These are phyloP conservation scores for Gobio gobio DNA, from an alignment of 2,113 vertebrate species.

Conservation along the genomic window DNA sequence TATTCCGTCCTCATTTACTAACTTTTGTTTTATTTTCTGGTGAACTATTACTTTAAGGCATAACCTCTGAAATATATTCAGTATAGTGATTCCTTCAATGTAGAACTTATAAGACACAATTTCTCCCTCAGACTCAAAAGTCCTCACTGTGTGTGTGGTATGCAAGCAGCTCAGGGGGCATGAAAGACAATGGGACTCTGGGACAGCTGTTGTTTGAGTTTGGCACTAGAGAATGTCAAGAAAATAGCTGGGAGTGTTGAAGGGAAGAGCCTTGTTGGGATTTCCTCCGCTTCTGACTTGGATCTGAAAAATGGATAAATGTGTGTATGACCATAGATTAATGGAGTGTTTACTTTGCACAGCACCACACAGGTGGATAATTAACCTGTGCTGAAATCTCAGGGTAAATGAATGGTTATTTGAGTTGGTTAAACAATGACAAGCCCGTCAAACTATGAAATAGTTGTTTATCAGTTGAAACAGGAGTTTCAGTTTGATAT, in stretches of 20 bases:
- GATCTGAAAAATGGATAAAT: background rate
- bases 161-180: background rate
- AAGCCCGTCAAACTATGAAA: constrained; percentile 1
- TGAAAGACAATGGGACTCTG: background rate
- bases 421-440: constrained; percentile 19
- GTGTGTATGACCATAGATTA: background rate
- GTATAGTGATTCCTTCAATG: background rate
- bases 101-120: background rate
- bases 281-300: constrained; percentile 3
- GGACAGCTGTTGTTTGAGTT: constrained; percentile 33
- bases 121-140: background rate
- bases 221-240: background rate
- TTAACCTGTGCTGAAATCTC: constrained; percentile 29
- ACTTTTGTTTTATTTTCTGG: background rate
- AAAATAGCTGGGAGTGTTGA: background rate
- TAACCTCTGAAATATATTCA: constrained; percentile 10
- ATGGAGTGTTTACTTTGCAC: background rate
- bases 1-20: no score
- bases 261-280: constrained; percentile 10
- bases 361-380: constrained; percentile 9
- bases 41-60: background rate
- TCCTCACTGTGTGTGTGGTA: constrained; percentile 38
- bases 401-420: constrained; percentile 17
- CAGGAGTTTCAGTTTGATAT: background rate
- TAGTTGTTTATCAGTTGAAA: background rate